These are phyloP conservation scores for Arctia plantaginis DNA, from an alignment of 2,888 invertebrate species.

Conservation along the genomic window DNA sequence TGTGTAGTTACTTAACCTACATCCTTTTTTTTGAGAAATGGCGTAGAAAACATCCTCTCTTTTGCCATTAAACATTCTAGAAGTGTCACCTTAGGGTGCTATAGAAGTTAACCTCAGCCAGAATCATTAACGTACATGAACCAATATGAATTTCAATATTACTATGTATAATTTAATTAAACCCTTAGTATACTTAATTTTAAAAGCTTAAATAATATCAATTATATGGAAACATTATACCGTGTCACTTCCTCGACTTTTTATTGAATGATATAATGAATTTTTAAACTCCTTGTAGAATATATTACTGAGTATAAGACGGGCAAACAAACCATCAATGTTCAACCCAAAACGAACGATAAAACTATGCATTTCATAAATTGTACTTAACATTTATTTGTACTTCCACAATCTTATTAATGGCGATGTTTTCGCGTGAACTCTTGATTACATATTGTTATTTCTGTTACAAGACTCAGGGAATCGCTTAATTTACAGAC, in stretches of 20 bases:
- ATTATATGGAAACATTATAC: not conserved
- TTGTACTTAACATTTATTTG: slow-evolving; percentile 6
- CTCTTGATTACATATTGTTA: slow-evolving; percentile 21
- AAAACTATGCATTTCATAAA: slow-evolving; percentile 13
- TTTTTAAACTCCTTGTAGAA: not conserved
- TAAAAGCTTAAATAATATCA: not conserved
- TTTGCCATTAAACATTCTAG: not conserved
- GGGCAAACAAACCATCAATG: slow-evolving; percentile 4
- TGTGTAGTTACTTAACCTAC: not conserved
- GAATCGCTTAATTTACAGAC: slow-evolving; percentile 29
- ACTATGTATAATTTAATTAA: not conserved
- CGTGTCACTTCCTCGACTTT: not conserved
- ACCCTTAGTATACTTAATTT: not conserved
- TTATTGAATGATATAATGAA: not conserved
- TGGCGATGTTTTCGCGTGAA: slow-evolving; percentile 14
- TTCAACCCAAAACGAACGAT: slow-evolving; percentile 34
- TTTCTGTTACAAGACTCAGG: slow-evolving; percentile 23
- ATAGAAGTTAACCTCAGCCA: not conserved
- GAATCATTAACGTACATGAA: not conserved
- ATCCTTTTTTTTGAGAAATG: not conserved
- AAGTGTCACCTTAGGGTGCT: not conserved
- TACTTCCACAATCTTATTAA: slow-evolving; percentile 8
- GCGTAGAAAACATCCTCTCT: not conserved
- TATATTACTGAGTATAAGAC: not conserved
- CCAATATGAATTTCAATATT: not conserved